Evolutionary conservation across 2,113 vertebrate genomes (phyloP).

Genomic region (Corydoras sp.): DNA sequence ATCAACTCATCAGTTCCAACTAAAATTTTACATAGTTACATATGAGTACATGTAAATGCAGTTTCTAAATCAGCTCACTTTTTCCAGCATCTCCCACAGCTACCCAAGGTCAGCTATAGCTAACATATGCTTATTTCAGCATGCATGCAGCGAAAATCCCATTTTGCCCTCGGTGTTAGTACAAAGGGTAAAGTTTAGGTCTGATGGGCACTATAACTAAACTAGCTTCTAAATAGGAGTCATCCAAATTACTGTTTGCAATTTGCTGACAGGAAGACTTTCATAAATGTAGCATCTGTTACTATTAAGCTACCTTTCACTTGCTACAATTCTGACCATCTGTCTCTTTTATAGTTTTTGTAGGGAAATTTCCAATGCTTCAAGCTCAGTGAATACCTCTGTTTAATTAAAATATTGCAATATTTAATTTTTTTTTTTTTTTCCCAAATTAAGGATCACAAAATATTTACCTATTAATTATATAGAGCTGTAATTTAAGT

Average conservation of each 20-base stretch:
- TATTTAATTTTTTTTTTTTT: too few relatives aligned
- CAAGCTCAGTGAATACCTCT: background rate
- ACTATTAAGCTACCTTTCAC: conserved; percentile 9
- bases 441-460: too few relatives aligned
- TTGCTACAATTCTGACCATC: conserved; percentile 7
- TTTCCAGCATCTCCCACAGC: too few relatives aligned
- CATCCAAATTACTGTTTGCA: background rate
- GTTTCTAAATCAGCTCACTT: too few relatives aligned
- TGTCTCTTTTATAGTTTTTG: conserved; percentile 33
- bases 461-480: too few relatives aligned
- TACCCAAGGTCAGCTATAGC: too few relatives aligned
- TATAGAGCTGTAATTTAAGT: too few relatives aligned
- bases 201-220: background rate
- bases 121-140: too few relatives aligned
- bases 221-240: background rate
- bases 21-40: too few relatives aligned
- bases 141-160: too few relatives aligned
- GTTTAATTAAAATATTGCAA: background rate
- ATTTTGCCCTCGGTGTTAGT: background rate
- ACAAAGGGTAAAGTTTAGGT: background rate
- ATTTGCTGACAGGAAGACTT: conserved; percentile 19
- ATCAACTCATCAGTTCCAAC: too few relatives aligned
- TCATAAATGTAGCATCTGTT: conserved; percentile 25
- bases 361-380: conserved; percentile 6
- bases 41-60: too few relatives aligned